phyloP scores from a whole-genome alignment of 2,113 vertebrate species.

The Oryctolagus cuniculus region DNA sequence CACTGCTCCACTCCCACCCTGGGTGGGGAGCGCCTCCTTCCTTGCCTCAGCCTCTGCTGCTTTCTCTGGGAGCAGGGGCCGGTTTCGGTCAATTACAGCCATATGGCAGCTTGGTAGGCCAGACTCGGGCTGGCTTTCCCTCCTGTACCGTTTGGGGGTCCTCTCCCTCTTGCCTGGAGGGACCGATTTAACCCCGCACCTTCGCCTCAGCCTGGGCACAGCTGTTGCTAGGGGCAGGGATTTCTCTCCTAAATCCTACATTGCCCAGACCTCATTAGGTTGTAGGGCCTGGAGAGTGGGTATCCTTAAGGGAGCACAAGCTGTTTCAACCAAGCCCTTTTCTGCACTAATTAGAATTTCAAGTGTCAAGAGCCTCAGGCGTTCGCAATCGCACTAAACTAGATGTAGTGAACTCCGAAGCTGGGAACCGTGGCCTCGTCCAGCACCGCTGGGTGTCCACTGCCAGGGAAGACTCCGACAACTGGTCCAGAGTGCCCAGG shows the following conservation, averaged over 20 bases:
- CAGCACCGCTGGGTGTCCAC: constrained; percentile 9
- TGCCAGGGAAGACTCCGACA: constrained; percentile 13
- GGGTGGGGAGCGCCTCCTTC: background rate
- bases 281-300: constrained; percentile 57
- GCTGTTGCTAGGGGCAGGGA: constrained; percentile 76
- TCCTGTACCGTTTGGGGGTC: constrained; percentile 1
- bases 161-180: background rate
- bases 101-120: background rate
- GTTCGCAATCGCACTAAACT: constrained; percentile 60
- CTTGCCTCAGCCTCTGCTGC: background rate
- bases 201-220: constrained; percentile 43
- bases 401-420: constrained; percentile 66
- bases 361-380: constrained; percentile 78
- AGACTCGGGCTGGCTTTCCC: background rate
- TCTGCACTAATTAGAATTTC: constrained; percentile 83
- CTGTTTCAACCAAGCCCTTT: constrained; percentile 78
- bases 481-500: constrained; percentile 35
- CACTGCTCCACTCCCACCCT: background rate
- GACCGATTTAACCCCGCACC: constrained; percentile 51
- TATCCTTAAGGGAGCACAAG: constrained; percentile 78
- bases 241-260: constrained; percentile 76
- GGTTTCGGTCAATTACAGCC: background rate
- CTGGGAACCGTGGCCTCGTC: constrained; percentile 36
- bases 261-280: constrained; percentile 79
- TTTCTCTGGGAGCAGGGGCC: background rate